Conservation (phyloP, 2,888 invertebrate species). For the Temnothorax unifasciatus region DNA sequence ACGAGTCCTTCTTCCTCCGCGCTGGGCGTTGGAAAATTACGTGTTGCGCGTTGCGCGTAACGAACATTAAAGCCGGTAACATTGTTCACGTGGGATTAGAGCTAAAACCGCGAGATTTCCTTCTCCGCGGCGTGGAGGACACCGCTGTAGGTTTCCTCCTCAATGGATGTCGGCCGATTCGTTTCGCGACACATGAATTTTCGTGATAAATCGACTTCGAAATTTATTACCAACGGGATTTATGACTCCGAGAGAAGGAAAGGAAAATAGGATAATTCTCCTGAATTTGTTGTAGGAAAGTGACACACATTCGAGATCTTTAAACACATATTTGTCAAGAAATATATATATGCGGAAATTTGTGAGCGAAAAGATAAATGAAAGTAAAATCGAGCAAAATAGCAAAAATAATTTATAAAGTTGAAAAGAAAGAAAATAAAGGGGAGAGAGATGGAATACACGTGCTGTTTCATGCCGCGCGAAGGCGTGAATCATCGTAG, state of each 20-base stretch:
- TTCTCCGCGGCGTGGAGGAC: conserved; percentile 68
- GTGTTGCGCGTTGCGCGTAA: conserved; percentile 80
- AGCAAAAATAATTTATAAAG: conserved; percentile 5
- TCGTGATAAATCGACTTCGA: conserved; percentile 64
- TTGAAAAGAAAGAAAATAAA: neutral
- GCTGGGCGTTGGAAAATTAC: conserved; percentile 72
- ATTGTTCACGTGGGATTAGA: conserved; percentile 81
- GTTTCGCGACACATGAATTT: conserved; percentile 59
- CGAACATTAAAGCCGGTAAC: conserved; percentile 78
- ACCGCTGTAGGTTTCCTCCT: conserved; percentile 57
- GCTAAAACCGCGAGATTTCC: conserved; percentile 78
- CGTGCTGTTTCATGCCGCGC: conserved; percentile 36
- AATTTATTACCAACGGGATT: conserved; percentile 61
- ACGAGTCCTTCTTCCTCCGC: neutral
- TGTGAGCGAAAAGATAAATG: neutral
- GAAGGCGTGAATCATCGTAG: conserved; percentile 46
- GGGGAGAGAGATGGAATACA: conserved; percentile 4
- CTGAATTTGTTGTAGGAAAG: neutral
- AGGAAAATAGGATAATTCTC: neutral
- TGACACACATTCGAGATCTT: neutral
- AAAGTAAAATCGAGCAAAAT: conserved; percentile 4
- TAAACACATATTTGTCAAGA: neutral
- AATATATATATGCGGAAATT: neutral
- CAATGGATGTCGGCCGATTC: conserved; percentile 22
- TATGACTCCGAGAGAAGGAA: neutral